Percentiles rank a stretch among this genome's conserved stretches.
phyloP scores from a whole-genome alignment of 1,140 invertebrate genomes.

The Hyles euphorbiae region DNA sequence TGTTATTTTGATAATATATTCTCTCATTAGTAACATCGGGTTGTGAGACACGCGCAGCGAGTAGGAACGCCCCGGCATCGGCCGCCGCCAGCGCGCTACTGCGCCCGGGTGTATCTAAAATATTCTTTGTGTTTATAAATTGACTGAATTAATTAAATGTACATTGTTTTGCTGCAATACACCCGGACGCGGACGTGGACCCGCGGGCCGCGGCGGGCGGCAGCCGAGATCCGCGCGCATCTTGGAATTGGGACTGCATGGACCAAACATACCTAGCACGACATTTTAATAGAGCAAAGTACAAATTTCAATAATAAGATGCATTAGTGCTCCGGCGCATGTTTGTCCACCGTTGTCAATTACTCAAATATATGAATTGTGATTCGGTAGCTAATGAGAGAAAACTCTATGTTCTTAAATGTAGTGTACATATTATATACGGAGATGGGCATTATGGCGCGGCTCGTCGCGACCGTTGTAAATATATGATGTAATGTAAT shows the following conservation, averaged over 20 bases:
- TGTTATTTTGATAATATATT: slow-evolving; percentile 31
- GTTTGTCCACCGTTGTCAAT: slow-evolving; percentile 75
- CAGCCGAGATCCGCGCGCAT: slow-evolving; percentile 15
- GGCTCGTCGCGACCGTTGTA: slow-evolving; percentile 58
- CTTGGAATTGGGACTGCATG: slow-evolving; percentile 56
- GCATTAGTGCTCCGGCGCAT: slow-evolving; percentile 69
- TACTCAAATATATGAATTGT: slow-evolving; percentile 74
- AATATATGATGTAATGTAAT: slow-evolving; percentile 71
- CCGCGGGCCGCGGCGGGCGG: slow-evolving; percentile 1
- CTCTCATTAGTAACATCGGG: slow-evolving; percentile 52
- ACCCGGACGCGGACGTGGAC: not conserved
- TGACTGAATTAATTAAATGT: slow-evolving; percentile 6
- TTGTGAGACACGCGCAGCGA: slow-evolving; percentile 25
- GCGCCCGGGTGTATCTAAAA: too few species aligned
- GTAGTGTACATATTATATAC: slow-evolving; percentile 73
- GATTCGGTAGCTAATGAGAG: slow-evolving; percentile 75
- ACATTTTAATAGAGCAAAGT: slow-evolving; percentile 68
- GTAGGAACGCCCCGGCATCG: too few species aligned
- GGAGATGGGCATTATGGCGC: slow-evolving; percentile 72
- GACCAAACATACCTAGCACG: slow-evolving; percentile 71
- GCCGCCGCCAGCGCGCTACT: too few species aligned
- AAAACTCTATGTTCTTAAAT: slow-evolving; percentile 72
- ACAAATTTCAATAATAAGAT: slow-evolving; percentile 72
- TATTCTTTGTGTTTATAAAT: too few species aligned
- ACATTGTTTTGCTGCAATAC: not conserved